These are phyloP conservation scores for Dendroctonus ponderosae DNA, from an alignment of 1,140 invertebrate genomes.

Conservation along the genomic window DNA sequence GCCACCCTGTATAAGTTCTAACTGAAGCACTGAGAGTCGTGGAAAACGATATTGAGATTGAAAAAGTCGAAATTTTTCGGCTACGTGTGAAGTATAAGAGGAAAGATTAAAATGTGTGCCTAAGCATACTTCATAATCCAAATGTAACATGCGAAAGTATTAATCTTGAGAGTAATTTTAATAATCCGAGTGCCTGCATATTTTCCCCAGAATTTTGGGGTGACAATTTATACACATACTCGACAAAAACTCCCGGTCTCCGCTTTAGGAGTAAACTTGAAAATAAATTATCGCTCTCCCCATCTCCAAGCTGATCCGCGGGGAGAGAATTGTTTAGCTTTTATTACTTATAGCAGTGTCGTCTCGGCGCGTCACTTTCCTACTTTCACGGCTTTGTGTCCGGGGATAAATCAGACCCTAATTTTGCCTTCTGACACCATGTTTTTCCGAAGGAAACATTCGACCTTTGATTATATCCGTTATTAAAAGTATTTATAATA, in stretches of 20 bases:
- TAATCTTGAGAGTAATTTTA: constrained; percentile 24
- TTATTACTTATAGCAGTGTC: constrained; percentile 33
- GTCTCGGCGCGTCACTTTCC: constrained; percentile 14
- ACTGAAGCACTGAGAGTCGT: too few relatives aligned
- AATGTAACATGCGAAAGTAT: constrained; percentile 11
- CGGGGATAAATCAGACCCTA: constrained; percentile 24
- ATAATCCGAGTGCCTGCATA: constrained; percentile 25
- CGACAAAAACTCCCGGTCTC: constrained; percentile 26
- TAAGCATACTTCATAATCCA: too few relatives aligned
- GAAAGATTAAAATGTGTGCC: too few relatives aligned
- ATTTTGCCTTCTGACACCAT: constrained; percentile 8
- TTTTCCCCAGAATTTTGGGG: constrained; percentile 27
- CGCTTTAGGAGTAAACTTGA: constrained; percentile 33
- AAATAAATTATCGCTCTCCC: constrained; percentile 35
- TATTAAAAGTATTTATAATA: background rate
- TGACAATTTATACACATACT: constrained; percentile 33
- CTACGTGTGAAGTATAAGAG: too few relatives aligned
- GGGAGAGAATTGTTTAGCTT: constrained; percentile 31
- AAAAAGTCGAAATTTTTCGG: too few relatives aligned
- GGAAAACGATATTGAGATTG: too few relatives aligned
- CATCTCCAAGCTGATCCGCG: constrained; percentile 29
- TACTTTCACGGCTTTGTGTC: constrained; percentile 18
- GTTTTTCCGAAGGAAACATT: constrained; percentile 11
- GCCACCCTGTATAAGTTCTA: too few relatives aligned
- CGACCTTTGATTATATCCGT: background rate